phyloP scores from a whole-genome alignment of 1,140 invertebrate species.

The Tetramorium alpestre region DNA sequence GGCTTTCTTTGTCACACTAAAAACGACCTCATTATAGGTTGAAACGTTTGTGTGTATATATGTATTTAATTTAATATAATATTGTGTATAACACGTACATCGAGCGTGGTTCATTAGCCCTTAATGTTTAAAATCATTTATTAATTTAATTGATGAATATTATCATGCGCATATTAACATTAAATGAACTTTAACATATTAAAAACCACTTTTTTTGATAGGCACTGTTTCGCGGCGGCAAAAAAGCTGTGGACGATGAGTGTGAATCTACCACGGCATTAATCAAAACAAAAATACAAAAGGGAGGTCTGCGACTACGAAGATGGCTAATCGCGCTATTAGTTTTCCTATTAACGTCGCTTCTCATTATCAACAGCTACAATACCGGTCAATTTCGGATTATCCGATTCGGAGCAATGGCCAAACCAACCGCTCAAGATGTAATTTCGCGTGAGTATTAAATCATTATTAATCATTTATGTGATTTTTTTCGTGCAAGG shows the following conservation, averaged over 20 bases:
- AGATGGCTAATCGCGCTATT: constrained; percentile 80
- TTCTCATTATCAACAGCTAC: constrained; percentile 81
- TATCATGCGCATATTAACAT: not conserved
- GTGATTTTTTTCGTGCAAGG: not conserved
- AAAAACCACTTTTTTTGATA: constrained; percentile 6
- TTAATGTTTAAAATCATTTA: too few relatives aligned
- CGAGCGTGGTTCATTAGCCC: too few relatives aligned
- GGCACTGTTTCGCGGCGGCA: constrained; percentile 66
- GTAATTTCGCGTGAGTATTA: constrained; percentile 25
- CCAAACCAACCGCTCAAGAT: constrained; percentile 71
- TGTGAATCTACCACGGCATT: constrained; percentile 8
- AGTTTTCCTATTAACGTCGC: constrained; percentile 76
- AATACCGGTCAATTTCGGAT: constrained; percentile 78
- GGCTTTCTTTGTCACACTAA: too few relatives aligned
- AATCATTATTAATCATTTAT: not conserved
- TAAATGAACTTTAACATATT: not conserved
- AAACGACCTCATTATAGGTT: too few relatives aligned
- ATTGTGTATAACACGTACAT: too few relatives aligned
- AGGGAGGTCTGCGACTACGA: constrained; percentile 69
- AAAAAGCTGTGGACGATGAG: constrained; percentile 54
- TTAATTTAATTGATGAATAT: not conserved
- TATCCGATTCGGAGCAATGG: constrained; percentile 64
- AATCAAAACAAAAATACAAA: constrained; percentile 56
- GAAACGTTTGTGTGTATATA: too few relatives aligned
- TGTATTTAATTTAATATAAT: too few relatives aligned